phyloP scores from a whole-genome alignment of 1,140 invertebrate species.

The Papilio polyxenes region DNA sequence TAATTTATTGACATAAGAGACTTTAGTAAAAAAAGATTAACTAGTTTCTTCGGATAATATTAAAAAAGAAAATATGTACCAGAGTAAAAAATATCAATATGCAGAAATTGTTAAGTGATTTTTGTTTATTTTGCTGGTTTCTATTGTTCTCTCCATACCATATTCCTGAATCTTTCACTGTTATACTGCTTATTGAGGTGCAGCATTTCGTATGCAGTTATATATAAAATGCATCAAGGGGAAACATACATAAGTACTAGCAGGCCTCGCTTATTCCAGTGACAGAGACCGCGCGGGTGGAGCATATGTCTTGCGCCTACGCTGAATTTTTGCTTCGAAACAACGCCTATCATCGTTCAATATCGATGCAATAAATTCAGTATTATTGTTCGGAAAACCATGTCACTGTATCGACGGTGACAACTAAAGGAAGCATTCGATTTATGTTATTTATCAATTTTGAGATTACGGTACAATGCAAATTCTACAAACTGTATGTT shows the following conservation, averaged over 20 bases:
- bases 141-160: no score
- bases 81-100: no score
- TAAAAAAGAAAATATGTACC: no score
- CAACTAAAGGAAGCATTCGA: conserved; percentile 54
- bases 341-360: conserved; percentile 55
- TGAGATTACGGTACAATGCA: background rate
- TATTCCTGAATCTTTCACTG: background rate
- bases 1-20: no score
- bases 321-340: conserved; percentile 62
- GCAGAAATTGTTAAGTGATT: no score
- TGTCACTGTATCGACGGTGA: conserved; percentile 59
- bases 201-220: background rate
- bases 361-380: conserved; percentile 61
- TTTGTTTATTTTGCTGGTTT: no score
- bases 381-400: conserved; percentile 60
- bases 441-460: conserved; percentile 50
- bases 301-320: conserved; percentile 58
- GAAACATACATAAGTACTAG: background rate
- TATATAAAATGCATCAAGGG: background rate
- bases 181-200: background rate
- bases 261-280: background rate
- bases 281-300: conserved; percentile 41
- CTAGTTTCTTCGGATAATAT: no score
- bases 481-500: background rate
- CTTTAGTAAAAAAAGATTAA: no score